phyloP scores from a whole-genome alignment of 2,888 invertebrate species.

The Scaeva pyrastri region DNA sequence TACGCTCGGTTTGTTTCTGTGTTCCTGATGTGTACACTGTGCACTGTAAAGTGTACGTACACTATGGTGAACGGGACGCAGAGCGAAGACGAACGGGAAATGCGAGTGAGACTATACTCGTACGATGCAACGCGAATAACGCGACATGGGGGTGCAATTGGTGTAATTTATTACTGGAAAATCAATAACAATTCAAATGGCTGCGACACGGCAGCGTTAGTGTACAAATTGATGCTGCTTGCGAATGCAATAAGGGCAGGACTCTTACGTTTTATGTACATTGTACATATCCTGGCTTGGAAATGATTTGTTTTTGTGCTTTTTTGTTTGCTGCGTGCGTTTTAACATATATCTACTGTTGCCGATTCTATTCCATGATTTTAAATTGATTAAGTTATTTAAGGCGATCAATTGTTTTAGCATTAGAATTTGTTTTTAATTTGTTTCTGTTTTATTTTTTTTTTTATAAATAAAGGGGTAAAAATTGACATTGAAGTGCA shows the following conservation, averaged over 20 bases:
- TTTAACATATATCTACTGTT: too few species aligned
- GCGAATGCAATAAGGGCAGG: conserved; percentile 45
- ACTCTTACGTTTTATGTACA: conserved; percentile 20
- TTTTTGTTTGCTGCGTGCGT: conserved; percentile 30
- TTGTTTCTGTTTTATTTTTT: too few species aligned
- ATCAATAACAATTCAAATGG: conserved; percentile 71
- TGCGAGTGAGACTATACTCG: background rate
- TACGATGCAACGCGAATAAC: conserved; percentile 36
- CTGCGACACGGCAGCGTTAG: conserved; percentile 56
- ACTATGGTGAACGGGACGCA: too few species aligned
- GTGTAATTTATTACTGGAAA: conserved; percentile 73
- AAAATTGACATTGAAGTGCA: too few species aligned
- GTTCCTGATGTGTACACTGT: conserved; percentile 32
- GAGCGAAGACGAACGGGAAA: background rate
- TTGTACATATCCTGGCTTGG: background rate
- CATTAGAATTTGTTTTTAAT: background rate
- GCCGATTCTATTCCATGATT: conserved; percentile 20
- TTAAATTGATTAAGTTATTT: conserved; percentile 47
- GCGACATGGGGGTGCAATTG: conserved; percentile 69
- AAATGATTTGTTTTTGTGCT: conserved; percentile 15
- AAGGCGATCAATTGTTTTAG: background rate
- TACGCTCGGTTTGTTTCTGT: conserved; percentile 60
- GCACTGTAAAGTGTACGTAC: too few species aligned
- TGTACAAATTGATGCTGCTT: conserved; percentile 72
- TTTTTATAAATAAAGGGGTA: too few species aligned